phyloP scores from a whole-genome alignment of 2,797 vertebrate genomes.

The Anguilla obscura region DNA sequence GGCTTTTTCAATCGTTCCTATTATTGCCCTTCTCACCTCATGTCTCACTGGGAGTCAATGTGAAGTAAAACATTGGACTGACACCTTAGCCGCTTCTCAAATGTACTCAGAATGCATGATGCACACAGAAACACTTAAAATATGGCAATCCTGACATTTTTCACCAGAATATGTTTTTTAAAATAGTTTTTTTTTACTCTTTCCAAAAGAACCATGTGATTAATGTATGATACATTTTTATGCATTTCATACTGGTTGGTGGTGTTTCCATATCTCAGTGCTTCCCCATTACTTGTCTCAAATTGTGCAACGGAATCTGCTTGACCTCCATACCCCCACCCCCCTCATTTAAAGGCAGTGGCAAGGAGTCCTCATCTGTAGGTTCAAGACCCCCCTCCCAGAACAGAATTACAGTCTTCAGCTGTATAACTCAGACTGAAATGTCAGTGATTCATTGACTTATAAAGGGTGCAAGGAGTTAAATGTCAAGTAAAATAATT shows the following conservation, averaged over 20 bases:
- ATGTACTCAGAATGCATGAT: not conserved
- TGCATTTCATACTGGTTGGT: constrained; percentile 31
- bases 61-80: not conserved
- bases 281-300: constrained; percentile 43
- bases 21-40: not conserved
- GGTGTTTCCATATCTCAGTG: constrained; percentile 50
- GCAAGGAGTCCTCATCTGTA: not conserved
- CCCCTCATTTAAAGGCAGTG: constrained; percentile 34
- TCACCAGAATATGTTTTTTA: not conserved
- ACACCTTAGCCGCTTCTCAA: not conserved
- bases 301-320: constrained; percentile 23
- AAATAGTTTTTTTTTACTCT: not conserved
- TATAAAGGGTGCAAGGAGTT: constrained; percentile 58
- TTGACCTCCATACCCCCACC: constrained; percentile 31
- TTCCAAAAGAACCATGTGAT: not conserved
- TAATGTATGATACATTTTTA: constrained; percentile 13
- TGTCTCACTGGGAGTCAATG: too few relatives aligned
- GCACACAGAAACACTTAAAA: not conserved
- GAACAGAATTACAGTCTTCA: constrained; percentile 63
- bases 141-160: not conserved
- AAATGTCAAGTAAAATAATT: constrained; percentile 77
- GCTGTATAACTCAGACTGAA: constrained; percentile 62
- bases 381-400: constrained; percentile 38
- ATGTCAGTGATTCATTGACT: constrained; percentile 70
- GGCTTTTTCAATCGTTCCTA: not conserved